These are phyloP conservation scores for Champsocephalus esox DNA, from an alignment of 2,797 vertebrate species.

Conservation along the genomic window DNA sequence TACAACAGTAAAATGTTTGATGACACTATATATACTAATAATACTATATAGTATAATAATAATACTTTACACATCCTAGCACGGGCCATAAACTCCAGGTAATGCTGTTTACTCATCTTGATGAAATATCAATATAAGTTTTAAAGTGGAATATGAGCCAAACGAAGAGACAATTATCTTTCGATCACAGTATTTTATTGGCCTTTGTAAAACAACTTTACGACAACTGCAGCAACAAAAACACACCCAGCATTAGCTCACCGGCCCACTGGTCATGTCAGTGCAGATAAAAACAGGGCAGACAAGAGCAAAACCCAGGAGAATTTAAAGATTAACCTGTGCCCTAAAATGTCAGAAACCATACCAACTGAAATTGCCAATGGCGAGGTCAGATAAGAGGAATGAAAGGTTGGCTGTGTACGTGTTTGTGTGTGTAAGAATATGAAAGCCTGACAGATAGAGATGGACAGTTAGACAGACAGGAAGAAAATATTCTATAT, in stretches of 20 bases:
- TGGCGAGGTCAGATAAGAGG: constrained; percentile 39
- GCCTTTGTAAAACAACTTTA: constrained; percentile 43
- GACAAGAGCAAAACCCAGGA: constrained; percentile 37
- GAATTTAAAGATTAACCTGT: constrained; percentile 64
- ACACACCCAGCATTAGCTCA: constrained; percentile 16
- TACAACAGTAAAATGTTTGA: constrained; percentile 21
- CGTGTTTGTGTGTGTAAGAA: constrained; percentile 17
- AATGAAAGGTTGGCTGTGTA: constrained; percentile 29
- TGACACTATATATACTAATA: constrained; percentile 1
- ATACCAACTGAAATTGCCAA: constrained; percentile 49
- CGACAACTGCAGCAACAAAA: constrained; percentile 10
- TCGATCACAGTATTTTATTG: constrained; percentile 34
- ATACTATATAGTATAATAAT: no score
- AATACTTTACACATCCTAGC: constrained; percentile 18
- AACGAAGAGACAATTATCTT: constrained; percentile 28
- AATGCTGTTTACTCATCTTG: constrained; percentile 24
- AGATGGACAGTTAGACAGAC: constrained; percentile 32
- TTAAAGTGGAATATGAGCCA: constrained; percentile 19
- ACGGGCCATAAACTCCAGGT: constrained; percentile 16
- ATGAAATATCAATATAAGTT: constrained; percentile 15
- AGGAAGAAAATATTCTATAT: background rate
- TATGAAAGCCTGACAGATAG: constrained; percentile 21
- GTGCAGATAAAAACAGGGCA: constrained; percentile 20
- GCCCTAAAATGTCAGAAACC: constrained; percentile 44
- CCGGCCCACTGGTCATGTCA: constrained; percentile 22